Evolutionary conservation across 2,797 vertebrate genomes (phyloP).

Genomic region (Rhadinocentrus ornatus): DNA sequence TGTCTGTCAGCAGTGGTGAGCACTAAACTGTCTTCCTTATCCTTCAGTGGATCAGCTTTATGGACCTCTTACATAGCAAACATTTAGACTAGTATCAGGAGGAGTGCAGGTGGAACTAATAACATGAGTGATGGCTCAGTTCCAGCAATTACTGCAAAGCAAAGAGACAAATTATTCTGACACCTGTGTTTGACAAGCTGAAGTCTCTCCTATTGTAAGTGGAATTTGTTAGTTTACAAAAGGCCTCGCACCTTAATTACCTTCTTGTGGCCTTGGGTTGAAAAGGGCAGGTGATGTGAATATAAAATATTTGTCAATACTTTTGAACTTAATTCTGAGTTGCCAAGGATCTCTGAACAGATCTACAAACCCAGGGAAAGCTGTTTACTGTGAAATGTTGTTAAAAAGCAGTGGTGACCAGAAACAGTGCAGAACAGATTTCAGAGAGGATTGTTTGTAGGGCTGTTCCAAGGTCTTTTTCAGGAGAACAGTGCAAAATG

Average conservation of each 20-base stretch:
- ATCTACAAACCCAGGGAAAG: neutral
- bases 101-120: constrained; percentile 16
- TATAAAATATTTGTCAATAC: neutral
- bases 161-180: constrained; percentile 9
- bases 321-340: neutral
- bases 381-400: neutral
- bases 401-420: neutral
- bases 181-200: constrained; percentile 7
- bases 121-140: neutral
- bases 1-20: neutral
- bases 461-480: too few relatives aligned
- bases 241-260: constrained; percentile 9
- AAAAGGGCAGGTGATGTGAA: constrained; percentile 1
- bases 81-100: neutral
- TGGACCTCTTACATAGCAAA: neutral
- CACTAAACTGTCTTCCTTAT: neutral
- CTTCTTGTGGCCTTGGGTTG: neutral
- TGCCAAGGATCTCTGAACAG: neutral
- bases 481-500: too few relatives aligned
- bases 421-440: neutral
- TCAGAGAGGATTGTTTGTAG: neutral
- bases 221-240: neutral
- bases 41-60: neutral
- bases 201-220: neutral
- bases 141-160: constrained; percentile 7